A percentile compares a stretch with the other conserved stretches of the same genome.
Conservation (phyloP, 2,888 invertebrate genomes). For the Caenorhabditis sp. region DNA sequence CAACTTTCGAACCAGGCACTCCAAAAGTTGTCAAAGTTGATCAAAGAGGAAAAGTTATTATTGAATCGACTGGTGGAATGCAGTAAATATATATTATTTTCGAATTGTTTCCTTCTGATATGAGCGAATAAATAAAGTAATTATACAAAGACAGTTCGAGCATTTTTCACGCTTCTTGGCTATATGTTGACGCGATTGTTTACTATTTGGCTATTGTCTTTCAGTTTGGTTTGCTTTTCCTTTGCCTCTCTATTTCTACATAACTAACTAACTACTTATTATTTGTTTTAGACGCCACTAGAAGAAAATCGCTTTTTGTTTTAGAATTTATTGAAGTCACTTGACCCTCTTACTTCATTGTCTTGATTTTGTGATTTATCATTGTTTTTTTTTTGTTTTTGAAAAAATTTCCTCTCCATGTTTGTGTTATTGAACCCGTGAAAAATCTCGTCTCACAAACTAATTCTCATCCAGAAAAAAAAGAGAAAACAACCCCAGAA, state of each 20-base stretch:
- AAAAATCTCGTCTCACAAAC: too few species aligned
- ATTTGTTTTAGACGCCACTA: not conserved
- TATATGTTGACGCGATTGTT: constrained; percentile 15
- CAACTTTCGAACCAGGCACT: constrained; percentile 54
- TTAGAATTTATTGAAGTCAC: not conserved
- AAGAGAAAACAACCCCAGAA: too few species aligned
- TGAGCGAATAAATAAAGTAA: not conserved
- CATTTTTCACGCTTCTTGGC: constrained; percentile 21
- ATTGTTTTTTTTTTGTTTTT: not conserved
- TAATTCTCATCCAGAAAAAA: too few species aligned
- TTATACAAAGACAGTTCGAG: not conserved
- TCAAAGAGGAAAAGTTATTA: constrained; percentile 46
- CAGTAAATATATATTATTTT: constrained; percentile 14
- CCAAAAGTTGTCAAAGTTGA: constrained; percentile 56
- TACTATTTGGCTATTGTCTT: constrained; percentile 42
- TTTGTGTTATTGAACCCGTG: too few species aligned
- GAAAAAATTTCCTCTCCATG: too few species aligned
- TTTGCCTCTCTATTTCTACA: not conserved
- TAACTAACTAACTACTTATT: constrained; percentile 1
- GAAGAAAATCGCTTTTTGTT: not conserved
- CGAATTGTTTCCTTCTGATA: not conserved
- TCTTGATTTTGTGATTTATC: not conserved
- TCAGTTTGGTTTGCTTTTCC: constrained; percentile 11
- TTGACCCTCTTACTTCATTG: not conserved
- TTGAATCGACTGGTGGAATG: constrained; percentile 46